A percentile compares a stretch with the other conserved stretches of the same genome.
Evolutionary conservation across 2,113 vertebrate genomes (phyloP).

Genomic region (Guaruba guarouba): DNA sequence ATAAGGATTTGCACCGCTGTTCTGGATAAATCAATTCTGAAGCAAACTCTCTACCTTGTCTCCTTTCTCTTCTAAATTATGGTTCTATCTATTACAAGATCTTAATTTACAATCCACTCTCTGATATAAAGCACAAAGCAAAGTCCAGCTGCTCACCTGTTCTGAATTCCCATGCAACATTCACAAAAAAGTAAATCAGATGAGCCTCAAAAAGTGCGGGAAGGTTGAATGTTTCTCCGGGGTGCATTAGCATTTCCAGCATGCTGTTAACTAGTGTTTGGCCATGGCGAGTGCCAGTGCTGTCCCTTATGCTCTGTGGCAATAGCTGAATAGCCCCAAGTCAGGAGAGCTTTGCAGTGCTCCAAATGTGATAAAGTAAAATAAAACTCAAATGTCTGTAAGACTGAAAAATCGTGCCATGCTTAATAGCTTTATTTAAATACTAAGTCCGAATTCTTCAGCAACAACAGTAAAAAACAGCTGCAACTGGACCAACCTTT

Average conservation of each 20-base stretch:
- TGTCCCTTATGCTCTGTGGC: background rate
- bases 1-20: background rate
- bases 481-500: background rate
- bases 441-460: background rate
- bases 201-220: background rate
- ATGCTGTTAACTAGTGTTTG: background rate
- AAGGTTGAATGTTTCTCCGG: background rate
- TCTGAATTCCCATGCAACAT: background rate
- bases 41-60: background rate
- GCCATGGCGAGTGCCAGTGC: background rate
- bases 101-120: background rate
- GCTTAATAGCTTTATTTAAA: background rate
- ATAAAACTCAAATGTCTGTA: background rate
- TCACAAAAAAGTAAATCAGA: background rate
- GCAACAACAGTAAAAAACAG: background rate
- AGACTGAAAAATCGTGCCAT: background rate
- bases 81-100: background rate
- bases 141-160: background rate
- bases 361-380: background rate
- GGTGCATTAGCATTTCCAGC: background rate
- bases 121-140: background rate
- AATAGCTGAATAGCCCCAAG: background rate
- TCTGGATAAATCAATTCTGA: slow-evolving; percentile 21
- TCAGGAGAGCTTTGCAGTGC: background rate
- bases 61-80: background rate